A percentile compares a stretch with the other conserved stretches of the same genome.
These are phyloP conservation scores for Oenanthe oenanthe DNA, from an alignment of 2,113 vertebrate species.

Conservation along the genomic window DNA sequence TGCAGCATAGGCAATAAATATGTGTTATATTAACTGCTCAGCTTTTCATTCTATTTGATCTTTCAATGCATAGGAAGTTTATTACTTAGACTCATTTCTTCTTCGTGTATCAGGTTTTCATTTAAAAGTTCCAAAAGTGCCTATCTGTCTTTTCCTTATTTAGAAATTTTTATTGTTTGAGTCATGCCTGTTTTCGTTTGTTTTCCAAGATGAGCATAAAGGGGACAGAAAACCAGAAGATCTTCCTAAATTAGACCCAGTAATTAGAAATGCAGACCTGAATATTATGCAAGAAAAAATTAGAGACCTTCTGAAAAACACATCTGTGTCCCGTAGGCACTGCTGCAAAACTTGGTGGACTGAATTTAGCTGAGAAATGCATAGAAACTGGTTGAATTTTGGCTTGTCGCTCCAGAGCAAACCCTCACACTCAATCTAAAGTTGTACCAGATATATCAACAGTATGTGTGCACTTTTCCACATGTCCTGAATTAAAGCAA, in stretches of 20 bases:
- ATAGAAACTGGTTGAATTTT: background rate
- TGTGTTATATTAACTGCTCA: constrained; percentile 24
- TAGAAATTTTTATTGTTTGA: constrained; percentile 15
- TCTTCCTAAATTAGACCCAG: background rate
- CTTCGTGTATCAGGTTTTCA: constrained; percentile 52
- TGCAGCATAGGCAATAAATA: background rate
- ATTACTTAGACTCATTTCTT: constrained; percentile 14
- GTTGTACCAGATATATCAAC: background rate
- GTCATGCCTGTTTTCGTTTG: constrained; percentile 34
- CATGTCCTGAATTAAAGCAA: background rate
- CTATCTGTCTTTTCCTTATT: constrained; percentile 21
- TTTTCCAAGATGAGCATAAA: background rate
- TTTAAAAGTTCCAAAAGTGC: constrained; percentile 1
- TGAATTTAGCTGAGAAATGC: background rate
- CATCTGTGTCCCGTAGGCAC: background rate
- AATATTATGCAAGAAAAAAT: background rate
- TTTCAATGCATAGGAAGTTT: constrained; percentile 11
- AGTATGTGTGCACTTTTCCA: background rate
- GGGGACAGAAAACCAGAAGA: background rate
- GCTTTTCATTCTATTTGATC: constrained; percentile 36
- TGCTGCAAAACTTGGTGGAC: background rate
- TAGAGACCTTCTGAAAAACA: background rate
- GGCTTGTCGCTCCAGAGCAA: background rate
- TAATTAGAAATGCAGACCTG: background rate
- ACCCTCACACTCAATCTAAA: background rate